phyloP scores from a whole-genome alignment of 1,140 invertebrate genomes.

The Eriosoma lanigerum region DNA sequence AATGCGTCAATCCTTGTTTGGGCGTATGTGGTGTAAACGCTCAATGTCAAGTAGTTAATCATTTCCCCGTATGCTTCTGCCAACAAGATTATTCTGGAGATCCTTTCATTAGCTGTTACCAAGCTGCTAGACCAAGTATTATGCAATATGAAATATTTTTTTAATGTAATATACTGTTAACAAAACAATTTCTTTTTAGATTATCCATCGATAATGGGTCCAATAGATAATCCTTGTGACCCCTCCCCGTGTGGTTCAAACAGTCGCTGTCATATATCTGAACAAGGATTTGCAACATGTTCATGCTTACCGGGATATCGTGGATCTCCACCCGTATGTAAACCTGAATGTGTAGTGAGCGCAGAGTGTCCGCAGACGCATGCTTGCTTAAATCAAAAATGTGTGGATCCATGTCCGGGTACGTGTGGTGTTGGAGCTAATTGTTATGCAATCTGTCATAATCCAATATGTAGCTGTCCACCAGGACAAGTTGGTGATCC shows the following conservation, averaged over 20 bases:
- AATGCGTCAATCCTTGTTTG: slow-evolving; percentile 76
- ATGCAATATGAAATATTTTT: not conserved
- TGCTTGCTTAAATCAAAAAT: slow-evolving; percentile 77
- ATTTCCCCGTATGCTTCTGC: slow-evolving; percentile 77
- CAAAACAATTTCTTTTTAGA: slow-evolving; percentile 48
- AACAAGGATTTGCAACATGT: slow-evolving; percentile 73
- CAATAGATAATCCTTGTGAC: slow-evolving; percentile 59
- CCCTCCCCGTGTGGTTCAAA: slow-evolving; percentile 79
- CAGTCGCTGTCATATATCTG: slow-evolving; percentile 72
- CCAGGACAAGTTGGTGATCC: slow-evolving; percentile 77
- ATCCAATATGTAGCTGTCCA: slow-evolving; percentile 78
- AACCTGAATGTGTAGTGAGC: slow-evolving; percentile 78
- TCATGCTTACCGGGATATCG: slow-evolving; percentile 77
- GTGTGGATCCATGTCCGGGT: slow-evolving; percentile 74
- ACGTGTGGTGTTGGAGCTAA: slow-evolving; percentile 74
- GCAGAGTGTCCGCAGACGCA: slow-evolving; percentile 75
- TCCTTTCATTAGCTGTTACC: slow-evolving; percentile 74
- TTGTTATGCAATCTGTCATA: slow-evolving; percentile 78
- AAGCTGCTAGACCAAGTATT: slow-evolving; percentile 58
- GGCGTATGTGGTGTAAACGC: slow-evolving; percentile 76
- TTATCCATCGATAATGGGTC: slow-evolving; percentile 53
- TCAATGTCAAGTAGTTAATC: slow-evolving; percentile 74
- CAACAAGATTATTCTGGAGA: slow-evolving; percentile 72
- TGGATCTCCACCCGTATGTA: slow-evolving; percentile 76
- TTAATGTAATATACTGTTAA: not conserved